Evolutionary conservation across 1,140 invertebrate species (phyloP).

Genomic region (Habropoda laboriosa): DNA sequence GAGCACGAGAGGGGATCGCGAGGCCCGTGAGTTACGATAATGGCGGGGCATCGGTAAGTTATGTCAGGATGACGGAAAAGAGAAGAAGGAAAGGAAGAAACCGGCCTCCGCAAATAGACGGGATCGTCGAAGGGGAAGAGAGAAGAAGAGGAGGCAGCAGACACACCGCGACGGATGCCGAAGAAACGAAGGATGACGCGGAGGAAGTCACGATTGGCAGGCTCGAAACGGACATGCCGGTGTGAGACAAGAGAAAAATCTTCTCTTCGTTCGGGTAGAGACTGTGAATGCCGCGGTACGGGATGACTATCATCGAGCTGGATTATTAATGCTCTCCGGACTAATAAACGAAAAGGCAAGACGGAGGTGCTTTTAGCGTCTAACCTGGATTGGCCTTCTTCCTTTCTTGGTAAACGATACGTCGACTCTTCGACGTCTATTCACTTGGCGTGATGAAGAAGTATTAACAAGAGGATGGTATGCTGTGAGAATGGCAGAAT

Average conservation of each 20-base stretch:
- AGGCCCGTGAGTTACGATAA: constrained; percentile 53
- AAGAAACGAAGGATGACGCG: constrained; percentile 23
- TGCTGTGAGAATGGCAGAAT: no score
- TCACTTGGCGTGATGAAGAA: no score
- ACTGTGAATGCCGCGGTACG: no score
- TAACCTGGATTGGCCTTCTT: neutral
- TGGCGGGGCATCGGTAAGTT: constrained; percentile 56
- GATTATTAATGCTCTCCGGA: neutral
- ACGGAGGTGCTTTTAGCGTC: neutral
- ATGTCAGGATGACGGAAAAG: constrained; percentile 51
- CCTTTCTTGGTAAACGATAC: neutral
- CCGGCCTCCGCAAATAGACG: constrained; percentile 49
- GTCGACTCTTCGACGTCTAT: neutral
- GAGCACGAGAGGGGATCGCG: neutral
- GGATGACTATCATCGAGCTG: neutral
- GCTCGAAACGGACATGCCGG: constrained; percentile 8
- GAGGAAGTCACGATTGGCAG: constrained; percentile 48
- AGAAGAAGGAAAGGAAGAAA: constrained; percentile 41
- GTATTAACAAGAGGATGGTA: no score
- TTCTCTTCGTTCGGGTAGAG: no score
- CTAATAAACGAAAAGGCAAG: constrained; percentile 26
- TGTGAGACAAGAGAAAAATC: neutral
- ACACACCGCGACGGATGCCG: neutral
- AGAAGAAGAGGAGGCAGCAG: no score
- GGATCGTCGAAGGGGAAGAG: constrained; percentile 25